Evolutionary conservation across 2,797 vertebrate genomes (phyloP).

Genomic region (Gouania willdenowi): DNA sequence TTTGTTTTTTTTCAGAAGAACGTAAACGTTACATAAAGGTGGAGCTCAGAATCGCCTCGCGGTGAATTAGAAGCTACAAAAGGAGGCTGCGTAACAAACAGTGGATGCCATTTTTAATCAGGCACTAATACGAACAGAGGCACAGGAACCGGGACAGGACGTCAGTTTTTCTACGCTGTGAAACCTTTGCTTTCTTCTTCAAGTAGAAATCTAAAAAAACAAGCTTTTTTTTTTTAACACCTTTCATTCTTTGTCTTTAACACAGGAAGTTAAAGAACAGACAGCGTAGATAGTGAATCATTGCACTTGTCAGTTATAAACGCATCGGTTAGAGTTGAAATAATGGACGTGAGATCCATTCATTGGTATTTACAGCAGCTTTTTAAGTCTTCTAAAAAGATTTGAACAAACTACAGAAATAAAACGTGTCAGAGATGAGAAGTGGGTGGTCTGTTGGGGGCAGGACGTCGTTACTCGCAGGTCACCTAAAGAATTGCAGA

Average conservation of each 20-base stretch:
- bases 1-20: too few species aligned
- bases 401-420: too few species aligned
- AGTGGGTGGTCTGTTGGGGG: too few species aligned
- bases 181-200: constrained; percentile 28
- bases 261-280: not conserved
- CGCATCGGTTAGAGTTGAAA: too few species aligned
- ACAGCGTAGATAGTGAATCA: too few species aligned
- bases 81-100: constrained; percentile 23
- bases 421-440: too few species aligned
- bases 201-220: constrained; percentile 22
- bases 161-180: not conserved
- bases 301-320: too few species aligned
- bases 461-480: not conserved
- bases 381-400: too few species aligned
- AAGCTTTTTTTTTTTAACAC: constrained; percentile 6
- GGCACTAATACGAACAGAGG: constrained; percentile 40
- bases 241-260: too few species aligned
- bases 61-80: constrained; percentile 11
- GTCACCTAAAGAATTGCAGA: not conserved
- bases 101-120: constrained; percentile 30
- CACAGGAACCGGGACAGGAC: constrained; percentile 12
- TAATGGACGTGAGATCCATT: too few species aligned
- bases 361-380: too few species aligned
- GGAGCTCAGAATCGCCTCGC: constrained; percentile 10
- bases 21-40: constrained; percentile 14